Percentiles rank a stretch among this genome's conserved stretches.
Conservation (phyloP, 2,797 vertebrate genomes). For the Syndactyla subalaris region DNA sequence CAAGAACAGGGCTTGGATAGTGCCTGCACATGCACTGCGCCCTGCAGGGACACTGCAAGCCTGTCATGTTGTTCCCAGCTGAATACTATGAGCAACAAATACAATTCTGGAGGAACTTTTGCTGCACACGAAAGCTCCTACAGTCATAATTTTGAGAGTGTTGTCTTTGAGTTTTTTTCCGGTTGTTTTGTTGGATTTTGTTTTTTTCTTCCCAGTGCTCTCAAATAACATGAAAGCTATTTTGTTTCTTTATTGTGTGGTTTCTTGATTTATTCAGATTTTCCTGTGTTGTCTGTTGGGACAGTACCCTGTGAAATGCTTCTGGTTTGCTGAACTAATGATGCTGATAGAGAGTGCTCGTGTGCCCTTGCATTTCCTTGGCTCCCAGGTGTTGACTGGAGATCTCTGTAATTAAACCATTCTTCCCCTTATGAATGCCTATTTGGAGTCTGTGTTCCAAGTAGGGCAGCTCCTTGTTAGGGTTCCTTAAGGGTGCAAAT, state of each 20-base stretch:
- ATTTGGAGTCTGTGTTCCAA: neutral
- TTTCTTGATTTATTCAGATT: neutral
- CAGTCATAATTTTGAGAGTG: neutral
- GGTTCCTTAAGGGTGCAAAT: neutral
- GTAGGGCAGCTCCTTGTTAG: neutral
- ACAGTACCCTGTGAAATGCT: neutral
- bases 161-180: neutral
- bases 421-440: neutral
- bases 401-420: neutral
- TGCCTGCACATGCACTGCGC: accelerated
- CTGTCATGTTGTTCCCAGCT: neutral
- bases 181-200: too few species aligned
- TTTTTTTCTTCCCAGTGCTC: neutral
- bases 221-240: neutral
- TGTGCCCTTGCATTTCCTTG: neutral
- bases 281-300: neutral
- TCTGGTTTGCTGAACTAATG: neutral
- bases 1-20: neutral
- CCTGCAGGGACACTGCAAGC: neutral
- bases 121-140: neutral
- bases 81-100: neutral
- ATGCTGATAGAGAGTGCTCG: neutral
- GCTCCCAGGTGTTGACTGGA: neutral
- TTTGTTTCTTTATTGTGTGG: neutral
- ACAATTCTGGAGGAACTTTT: neutral